Evolutionary conservation across 1,140 invertebrate genomes (phyloP).

Genomic region (Drosophila subpulchrella): DNA sequence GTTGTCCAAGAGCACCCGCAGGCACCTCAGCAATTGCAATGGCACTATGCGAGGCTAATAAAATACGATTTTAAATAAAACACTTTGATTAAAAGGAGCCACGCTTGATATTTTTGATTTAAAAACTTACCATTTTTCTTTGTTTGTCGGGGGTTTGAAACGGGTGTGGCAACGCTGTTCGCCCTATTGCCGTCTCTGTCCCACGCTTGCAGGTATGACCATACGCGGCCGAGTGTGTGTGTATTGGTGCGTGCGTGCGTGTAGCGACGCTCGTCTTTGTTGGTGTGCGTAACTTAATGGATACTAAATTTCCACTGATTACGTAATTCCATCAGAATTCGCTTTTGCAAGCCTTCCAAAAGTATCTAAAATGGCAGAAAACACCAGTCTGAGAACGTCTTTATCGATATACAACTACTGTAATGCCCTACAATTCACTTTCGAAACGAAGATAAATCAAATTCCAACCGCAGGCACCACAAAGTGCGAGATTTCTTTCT

Average conservation of each 20-base stretch:
- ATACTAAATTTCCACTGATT: slow-evolving; percentile 35
- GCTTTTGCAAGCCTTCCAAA: slow-evolving; percentile 6
- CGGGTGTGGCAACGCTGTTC: slow-evolving; percentile 55
- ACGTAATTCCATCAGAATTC: slow-evolving; percentile 38
- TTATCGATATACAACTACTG: not conserved
- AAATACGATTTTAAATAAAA: slow-evolving; percentile 38
- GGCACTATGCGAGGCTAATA: slow-evolving; percentile 96
- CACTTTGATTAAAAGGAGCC: slow-evolving; percentile 1
- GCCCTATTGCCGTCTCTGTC: slow-evolving; percentile 52
- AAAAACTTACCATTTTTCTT: slow-evolving; percentile 59
- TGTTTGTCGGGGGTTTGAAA: slow-evolving; percentile 3
- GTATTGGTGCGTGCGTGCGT: slow-evolving; percentile 4
- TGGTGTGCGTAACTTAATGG: slow-evolving; percentile 25
- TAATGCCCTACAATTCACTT: slow-evolving; percentile 33
- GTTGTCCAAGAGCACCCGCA: slow-evolving; percentile 92
- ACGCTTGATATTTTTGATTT: no score
- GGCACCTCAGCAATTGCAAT: slow-evolving; percentile 92
- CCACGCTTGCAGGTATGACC: slow-evolving; percentile 15
- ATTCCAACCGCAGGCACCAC: slow-evolving; percentile 12
- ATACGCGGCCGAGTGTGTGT: slow-evolving; percentile 14
- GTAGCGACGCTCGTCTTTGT: slow-evolving; percentile 1
- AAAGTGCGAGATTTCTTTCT: not conserved
- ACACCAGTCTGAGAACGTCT: slow-evolving; percentile 20
- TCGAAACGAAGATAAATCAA: slow-evolving; percentile 6
- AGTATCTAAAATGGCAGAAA: slow-evolving; percentile 35